Evolutionary conservation across 2,113 vertebrate species (phyloP).

Genomic region (Gobio gobio): DNA sequence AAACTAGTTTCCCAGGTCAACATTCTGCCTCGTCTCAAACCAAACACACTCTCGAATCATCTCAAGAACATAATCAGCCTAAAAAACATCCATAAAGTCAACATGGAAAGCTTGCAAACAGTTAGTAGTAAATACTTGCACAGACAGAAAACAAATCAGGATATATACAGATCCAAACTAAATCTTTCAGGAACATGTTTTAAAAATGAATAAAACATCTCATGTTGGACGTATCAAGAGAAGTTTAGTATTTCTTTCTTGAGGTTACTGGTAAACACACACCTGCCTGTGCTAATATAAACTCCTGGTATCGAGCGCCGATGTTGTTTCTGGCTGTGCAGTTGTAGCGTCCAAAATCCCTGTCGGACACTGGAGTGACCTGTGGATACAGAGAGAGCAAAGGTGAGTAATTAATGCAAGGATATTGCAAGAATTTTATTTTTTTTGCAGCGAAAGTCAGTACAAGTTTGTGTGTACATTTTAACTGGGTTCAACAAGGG

Average conservation of each 20-base stretch:
- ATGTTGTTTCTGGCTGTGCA: constrained; percentile 95
- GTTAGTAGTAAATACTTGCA: neutral
- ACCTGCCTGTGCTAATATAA: constrained; percentile 94
- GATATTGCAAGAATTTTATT: neutral
- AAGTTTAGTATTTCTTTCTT: neutral
- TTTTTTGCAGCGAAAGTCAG: neutral
- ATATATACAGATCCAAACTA: neutral
- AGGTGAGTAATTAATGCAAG: neutral
- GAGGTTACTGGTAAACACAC: constrained; percentile 66
- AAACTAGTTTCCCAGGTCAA: neutral
- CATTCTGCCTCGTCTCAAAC: neutral
- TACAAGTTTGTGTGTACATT: neutral
- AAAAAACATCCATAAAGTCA: neutral
- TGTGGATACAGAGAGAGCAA: constrained; percentile 56
- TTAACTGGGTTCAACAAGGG: neutral
- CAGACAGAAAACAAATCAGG: neutral
- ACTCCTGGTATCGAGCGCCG: constrained; percentile 90
- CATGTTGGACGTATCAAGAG: neutral
- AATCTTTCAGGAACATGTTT: neutral
- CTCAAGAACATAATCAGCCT: neutral
- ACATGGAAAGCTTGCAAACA: neutral
- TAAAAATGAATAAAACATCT: neutral
- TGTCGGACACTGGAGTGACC: constrained; percentile 94
- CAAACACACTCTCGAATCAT: neutral
- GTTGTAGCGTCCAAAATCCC: constrained; percentile 93